Evolutionary conservation across 2,113 vertebrate species (phyloP).

Genomic region (Clarias gariepinus): DNA sequence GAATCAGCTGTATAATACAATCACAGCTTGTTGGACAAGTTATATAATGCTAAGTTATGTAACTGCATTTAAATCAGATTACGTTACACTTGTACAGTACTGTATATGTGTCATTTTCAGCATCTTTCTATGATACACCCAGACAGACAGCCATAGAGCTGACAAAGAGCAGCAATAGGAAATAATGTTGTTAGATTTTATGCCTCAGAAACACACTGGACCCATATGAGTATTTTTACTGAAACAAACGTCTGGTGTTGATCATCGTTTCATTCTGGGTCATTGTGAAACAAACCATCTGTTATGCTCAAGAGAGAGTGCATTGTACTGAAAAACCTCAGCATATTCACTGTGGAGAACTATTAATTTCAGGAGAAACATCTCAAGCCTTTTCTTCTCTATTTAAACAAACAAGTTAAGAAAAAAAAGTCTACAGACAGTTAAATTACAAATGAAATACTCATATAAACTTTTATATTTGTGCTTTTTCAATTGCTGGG

Average conservation of each 20-base stretch:
- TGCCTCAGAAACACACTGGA: constrained; percentile 29
- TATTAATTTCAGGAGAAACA: constrained; percentile 42
- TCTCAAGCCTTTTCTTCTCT: constrained; percentile 44
- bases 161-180: constrained; percentile 33
- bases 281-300: constrained; percentile 60
- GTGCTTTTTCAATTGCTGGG: constrained; percentile 1
- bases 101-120: constrained; percentile 17
- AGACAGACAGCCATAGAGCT: background rate
- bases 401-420: background rate
- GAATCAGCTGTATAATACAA: background rate
- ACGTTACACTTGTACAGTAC: background rate
- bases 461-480: background rate
- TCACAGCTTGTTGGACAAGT: constrained; percentile 20
- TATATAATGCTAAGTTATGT: constrained; percentile 12
- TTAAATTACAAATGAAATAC: constrained; percentile 53
- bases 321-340: constrained; percentile 44
- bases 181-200: constrained; percentile 29
- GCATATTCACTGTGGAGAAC: constrained; percentile 32
- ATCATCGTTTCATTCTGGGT: constrained; percentile 61
- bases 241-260: constrained; percentile 58
- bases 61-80: constrained; percentile 4
- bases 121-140: constrained; percentile 5
- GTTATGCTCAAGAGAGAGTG: constrained; percentile 34
- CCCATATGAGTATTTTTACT: constrained; percentile 35
- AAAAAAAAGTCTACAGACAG: constrained; percentile 6